A percentile compares a stretch with the other conserved stretches of the same genome.
These are phyloP conservation scores for Glaucidium brasilianum DNA, from an alignment of 2,113 vertebrate species.

Conservation along the genomic window DNA sequence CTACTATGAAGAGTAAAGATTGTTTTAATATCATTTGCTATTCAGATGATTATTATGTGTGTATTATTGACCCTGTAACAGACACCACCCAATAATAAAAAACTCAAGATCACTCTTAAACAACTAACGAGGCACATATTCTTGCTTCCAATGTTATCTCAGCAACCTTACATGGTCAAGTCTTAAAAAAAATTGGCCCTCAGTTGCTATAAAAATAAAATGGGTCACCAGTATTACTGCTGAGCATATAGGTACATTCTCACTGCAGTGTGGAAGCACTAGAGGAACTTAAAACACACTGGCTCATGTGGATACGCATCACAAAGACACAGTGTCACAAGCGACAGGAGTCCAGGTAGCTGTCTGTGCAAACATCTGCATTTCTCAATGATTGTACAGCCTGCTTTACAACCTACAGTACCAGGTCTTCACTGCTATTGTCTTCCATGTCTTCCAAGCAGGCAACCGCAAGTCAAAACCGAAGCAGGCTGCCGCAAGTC, in stretches of 20 bases:
- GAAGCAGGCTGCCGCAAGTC: neutral
- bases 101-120: neutral
- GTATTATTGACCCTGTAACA: neutral
- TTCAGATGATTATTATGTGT: neutral
- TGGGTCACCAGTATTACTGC: neutral
- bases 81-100: neutral
- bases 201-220: neutral
- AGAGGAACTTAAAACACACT: neutral
- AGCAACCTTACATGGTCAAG: neutral
- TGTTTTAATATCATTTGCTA: neutral
- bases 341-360: neutral
- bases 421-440: neutral
- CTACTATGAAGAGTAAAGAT: neutral
- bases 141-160: neutral
- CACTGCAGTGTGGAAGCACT: neutral
- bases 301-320: neutral
- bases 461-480: neutral
- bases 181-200: neutral
- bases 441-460: neutral
- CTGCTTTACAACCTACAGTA: neutral
- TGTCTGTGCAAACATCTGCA: rapidly evolving
- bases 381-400: neutral
- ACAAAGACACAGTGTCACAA: neutral
- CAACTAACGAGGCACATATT: neutral
- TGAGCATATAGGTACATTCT: neutral